Evolutionary conservation across 2,888 invertebrate genomes (phyloP).

Genomic region (Tridacna gigas): DNA sequence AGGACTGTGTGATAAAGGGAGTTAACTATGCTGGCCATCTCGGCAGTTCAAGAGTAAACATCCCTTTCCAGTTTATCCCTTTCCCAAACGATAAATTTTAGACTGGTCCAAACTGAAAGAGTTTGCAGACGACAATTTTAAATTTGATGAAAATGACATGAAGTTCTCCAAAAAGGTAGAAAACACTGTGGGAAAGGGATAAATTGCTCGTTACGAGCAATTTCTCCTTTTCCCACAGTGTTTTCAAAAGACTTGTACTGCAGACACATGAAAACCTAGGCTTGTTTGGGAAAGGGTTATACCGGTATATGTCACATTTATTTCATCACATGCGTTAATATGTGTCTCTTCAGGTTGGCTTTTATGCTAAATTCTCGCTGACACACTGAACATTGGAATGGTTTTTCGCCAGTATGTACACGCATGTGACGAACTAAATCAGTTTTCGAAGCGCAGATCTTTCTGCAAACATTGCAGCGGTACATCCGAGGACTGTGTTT

Average conservation of each 20-base stretch:
- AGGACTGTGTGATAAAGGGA: no score
- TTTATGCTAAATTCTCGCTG: conserved; percentile 25
- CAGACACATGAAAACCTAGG: not conserved
- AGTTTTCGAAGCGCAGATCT: not conserved
- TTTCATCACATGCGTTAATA: not conserved
- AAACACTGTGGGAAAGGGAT: not conserved
- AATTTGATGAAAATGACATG: no score
- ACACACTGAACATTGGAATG: conserved; percentile 35
- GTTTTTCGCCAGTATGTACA: conserved; percentile 41
- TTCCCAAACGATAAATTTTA: no score
- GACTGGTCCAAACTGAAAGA: no score
- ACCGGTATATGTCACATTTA: no score
- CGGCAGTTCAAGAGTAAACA: no score
- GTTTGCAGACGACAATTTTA: no score
- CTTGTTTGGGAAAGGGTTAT: no score
- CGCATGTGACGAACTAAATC: conserved; percentile 22
- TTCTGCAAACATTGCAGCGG: not conserved
- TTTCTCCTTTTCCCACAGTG: not conserved
- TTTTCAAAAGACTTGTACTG: not conserved
- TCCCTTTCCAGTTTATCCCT: no score
- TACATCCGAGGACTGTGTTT: not conserved
- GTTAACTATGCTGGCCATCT: no score
- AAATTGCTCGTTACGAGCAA: not conserved
- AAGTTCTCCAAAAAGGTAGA: not conserved
- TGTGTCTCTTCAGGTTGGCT: conserved; percentile 8